phyloP scores from a whole-genome alignment of 2,113 vertebrate genomes.

The Xerus inauris region DNA sequence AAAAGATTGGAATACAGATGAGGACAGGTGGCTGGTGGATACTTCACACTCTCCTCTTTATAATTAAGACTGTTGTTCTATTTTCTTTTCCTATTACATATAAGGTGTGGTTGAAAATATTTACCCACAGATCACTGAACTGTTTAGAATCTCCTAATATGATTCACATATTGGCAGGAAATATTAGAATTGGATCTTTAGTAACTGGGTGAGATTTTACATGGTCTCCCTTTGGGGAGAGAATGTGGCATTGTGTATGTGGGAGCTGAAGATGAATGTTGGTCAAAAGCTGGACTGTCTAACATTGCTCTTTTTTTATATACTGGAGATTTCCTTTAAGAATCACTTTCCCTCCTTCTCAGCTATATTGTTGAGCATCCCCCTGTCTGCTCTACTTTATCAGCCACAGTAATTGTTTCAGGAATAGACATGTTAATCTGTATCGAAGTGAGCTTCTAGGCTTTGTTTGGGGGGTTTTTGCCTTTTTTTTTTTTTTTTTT shows the following conservation, averaged over 20 bases:
- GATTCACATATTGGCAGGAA: background rate
- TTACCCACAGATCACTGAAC: conserved; percentile 21
- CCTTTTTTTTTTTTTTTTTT: background rate
- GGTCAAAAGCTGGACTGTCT: background rate
- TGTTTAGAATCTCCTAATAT: conserved; percentile 16
- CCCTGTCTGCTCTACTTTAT: background rate
- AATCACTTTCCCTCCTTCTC: background rate
- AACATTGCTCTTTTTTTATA: background rate
- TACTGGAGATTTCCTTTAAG: background rate
- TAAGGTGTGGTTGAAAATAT: background rate
- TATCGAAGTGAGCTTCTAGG: background rate
- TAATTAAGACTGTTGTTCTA: conserved; percentile 4
- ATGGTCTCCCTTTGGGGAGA: background rate
- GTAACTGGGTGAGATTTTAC: background rate
- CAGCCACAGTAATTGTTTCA: background rate
- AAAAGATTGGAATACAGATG: background rate
- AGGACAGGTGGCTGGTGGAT: background rate
- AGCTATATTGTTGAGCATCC: background rate
- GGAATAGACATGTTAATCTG: background rate
- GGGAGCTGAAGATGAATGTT: background rate
- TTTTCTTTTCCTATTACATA: background rate
- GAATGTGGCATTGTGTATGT: background rate
- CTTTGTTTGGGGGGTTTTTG: too few relatives aligned
- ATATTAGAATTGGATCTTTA: background rate
- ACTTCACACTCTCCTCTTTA: background rate